These are phyloP conservation scores for Tragopan temminckii DNA, from an alignment of 2,797 vertebrate species.

Conservation along the genomic window DNA sequence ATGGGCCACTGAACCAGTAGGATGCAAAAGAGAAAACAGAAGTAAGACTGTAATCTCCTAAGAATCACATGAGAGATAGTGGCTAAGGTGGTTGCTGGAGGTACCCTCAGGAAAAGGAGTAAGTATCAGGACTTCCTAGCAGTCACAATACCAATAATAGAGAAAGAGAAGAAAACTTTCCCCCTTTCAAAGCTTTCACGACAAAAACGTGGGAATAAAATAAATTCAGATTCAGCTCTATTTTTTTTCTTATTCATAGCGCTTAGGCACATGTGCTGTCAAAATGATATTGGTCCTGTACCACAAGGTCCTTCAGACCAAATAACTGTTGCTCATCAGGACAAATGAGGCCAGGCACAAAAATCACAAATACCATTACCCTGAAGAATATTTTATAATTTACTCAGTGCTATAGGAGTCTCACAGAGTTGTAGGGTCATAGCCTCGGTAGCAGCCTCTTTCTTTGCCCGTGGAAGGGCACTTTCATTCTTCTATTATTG, in stretches of 20 bases:
- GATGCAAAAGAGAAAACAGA: not conserved
- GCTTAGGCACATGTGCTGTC: not conserved
- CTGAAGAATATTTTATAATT: not conserved
- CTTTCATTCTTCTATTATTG: not conserved
- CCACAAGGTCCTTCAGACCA: not conserved
- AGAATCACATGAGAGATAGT: not conserved
- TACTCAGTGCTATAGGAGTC: not conserved
- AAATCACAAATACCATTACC: not conserved
- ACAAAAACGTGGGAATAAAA: not conserved
- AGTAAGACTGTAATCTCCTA: not conserved
- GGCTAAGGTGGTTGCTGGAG: not conserved
- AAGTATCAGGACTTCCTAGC: not conserved
- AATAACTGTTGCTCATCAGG: not conserved
- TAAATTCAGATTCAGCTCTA: not conserved
- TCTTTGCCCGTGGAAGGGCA: not conserved
- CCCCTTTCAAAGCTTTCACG: not conserved
- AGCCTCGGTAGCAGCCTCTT: not conserved
- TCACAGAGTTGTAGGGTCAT: not conserved
- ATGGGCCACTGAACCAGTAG: not conserved
- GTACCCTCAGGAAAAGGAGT: not conserved
- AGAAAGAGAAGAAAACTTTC: not conserved
- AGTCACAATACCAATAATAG: not conserved
- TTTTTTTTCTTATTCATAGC: not conserved
- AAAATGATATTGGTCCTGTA: not conserved
- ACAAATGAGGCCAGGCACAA: not conserved